Evolutionary conservation across 2,113 vertebrate genomes (phyloP).

Genomic region (Megaceryle maxima): DNA sequence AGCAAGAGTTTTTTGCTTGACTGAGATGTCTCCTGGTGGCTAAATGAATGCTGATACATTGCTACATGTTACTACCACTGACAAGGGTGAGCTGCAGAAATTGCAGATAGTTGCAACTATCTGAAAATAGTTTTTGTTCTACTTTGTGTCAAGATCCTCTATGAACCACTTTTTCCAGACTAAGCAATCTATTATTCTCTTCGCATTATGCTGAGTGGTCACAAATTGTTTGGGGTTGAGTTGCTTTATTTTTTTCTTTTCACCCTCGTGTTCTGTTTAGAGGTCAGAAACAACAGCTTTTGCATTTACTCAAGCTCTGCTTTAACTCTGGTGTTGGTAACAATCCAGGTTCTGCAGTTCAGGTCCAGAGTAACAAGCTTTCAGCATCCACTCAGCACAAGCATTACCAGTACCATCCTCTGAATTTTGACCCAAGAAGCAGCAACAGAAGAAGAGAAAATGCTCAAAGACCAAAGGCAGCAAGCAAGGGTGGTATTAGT

Average conservation of each 20-base stretch:
- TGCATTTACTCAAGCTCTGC: not conserved
- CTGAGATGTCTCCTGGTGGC: not conserved
- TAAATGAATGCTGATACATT: not conserved
- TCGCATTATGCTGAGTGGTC: not conserved
- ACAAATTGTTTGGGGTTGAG: not conserved
- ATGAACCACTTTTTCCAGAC: not conserved
- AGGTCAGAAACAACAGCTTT: not conserved
- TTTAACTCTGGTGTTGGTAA: not conserved
- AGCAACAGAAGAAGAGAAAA: not conserved
- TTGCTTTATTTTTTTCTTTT: not conserved
- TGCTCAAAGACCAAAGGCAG: constrained; percentile 65
- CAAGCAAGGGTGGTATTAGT: constrained; percentile 11
- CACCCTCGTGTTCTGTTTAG: not conserved
- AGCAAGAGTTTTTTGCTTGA: not conserved
- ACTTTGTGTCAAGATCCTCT: not conserved
- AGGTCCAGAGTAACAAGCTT: not conserved
- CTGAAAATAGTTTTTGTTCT: not conserved
- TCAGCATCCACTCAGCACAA: constrained; percentile 30
- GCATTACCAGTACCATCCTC: not conserved
- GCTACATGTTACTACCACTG: not conserved
- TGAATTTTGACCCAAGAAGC: not conserved
- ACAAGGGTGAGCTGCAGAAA: not conserved
- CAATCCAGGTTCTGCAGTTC: constrained; percentile 27
- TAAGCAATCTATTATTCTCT: not conserved
- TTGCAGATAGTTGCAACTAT: not conserved